Evolutionary conservation across 2,888 invertebrate genomes (phyloP).

Genomic region (Mesorhabditis belari): DNA sequence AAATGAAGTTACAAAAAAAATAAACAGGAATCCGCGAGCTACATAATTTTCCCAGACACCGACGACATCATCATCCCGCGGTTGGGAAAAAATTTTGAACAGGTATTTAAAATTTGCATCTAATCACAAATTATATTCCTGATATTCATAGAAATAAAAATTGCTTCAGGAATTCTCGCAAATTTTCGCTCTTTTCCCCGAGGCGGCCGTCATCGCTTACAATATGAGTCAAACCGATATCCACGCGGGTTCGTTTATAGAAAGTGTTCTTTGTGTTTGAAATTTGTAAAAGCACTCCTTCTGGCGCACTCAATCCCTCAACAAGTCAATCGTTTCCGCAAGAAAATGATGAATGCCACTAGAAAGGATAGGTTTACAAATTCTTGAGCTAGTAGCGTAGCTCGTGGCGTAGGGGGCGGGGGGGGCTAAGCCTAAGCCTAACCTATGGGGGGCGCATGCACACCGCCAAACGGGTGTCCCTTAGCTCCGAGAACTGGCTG

Average conservation of each 20-base stretch:
- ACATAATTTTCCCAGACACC: slow-evolving; percentile 35
- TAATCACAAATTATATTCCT: not conserved
- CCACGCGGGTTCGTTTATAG: not conserved
- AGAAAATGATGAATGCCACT: too few relatives aligned
- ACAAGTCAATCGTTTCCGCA: too few relatives aligned
- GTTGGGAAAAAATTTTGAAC: slow-evolving; percentile 30
- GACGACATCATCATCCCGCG: slow-evolving; percentile 38
- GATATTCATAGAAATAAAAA: not conserved
- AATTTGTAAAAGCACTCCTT: too few relatives aligned
- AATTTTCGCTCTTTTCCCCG: slow-evolving; percentile 21
- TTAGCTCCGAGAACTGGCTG: too few relatives aligned
- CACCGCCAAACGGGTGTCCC: too few relatives aligned
- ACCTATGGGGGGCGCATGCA: too few relatives aligned
- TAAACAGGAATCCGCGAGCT: slow-evolving; percentile 33
- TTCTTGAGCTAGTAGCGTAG: too few relatives aligned
- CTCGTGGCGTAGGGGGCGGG: not conserved
- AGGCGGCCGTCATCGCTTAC: slow-evolving; percentile 26
- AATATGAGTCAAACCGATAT: slow-evolving; percentile 26
- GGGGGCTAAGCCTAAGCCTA: too few relatives aligned
- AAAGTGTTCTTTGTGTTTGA: too few relatives aligned
- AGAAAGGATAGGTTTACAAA: too few relatives aligned
- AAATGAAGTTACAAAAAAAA: too few relatives aligned
- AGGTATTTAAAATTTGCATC: slow-evolving; percentile 11
- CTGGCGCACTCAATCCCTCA: too few relatives aligned
- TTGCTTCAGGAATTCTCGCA: slow-evolving; percentile 1